Base-by-base conservation (phyloP, 2,888 invertebrate species). In the Gisinianus flammeolus region DNA sequence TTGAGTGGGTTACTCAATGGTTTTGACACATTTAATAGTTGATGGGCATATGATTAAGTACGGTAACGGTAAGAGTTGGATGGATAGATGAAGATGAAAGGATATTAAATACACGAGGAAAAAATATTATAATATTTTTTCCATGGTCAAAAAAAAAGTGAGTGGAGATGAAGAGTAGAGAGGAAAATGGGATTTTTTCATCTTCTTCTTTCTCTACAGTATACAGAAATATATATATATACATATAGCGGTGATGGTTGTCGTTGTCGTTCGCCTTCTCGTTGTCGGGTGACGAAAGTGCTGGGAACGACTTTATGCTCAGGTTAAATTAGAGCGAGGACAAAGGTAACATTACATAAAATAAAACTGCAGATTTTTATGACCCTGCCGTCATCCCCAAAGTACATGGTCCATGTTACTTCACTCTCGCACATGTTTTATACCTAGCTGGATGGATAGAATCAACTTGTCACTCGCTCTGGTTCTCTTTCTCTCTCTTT, bases 311-410 rank as follows among this genome's bases (percentile, higher is more conserved):
- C 68, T 68, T 68, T 22, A 72, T 58, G 30, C 56, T 35, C 26
- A 70, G 69, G 69, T 56, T 64, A 82, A 79, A 80, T 79, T 80
- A 82, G 79, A 77, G 72, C 35, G 71, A 71, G 77, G 81, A 76
- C 79, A 80, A 79, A 81, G 79, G 80, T 79, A 79, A 80, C 81
- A 79, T 83, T 79, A 82, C 79, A 81, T 81, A 80, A 81, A 80
- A 80, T 81, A 79, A 80, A 80, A 80, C 70, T 70, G 70, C 62
- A 77, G 77, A 77, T 77, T 77, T 77, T 77, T 70, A 77, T 70
- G 77, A 77, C 62, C 64, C 62, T 30, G 6, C 68, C 70, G 69
- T 70, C 62, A 35, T 73, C 62, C 62, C 44, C 68, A n/a, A 68
- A 35, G 44, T 44, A 35, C 68, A 68, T 56, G 75, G 72, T 26